Conservation (phyloP, 2,797 vertebrate genomes). For the Geotrypetes seraphini region DNA sequence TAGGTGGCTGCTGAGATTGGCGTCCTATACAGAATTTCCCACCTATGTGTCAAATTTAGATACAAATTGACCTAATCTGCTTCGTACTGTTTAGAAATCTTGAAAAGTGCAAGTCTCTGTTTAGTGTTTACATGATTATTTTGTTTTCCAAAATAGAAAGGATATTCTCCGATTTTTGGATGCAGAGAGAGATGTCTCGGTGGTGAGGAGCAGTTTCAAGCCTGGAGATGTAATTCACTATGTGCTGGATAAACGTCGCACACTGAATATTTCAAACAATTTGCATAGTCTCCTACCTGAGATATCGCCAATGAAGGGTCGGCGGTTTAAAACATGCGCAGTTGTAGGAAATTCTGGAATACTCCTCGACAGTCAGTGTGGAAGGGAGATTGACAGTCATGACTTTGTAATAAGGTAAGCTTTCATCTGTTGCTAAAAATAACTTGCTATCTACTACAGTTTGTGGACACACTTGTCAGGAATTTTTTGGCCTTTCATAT, state of each 20-base stretch:
- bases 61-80: no score
- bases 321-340: constrained; percentile 70
- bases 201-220: constrained; percentile 77
- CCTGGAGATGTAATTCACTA: constrained; percentile 78
- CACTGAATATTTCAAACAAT: constrained; percentile 67
- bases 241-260: constrained; percentile 68
- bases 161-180: constrained; percentile 77
- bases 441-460: neutral
- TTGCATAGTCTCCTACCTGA: constrained; percentile 75
- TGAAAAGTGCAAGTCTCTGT: no score
- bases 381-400: constrained; percentile 75
- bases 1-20: no score
- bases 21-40: no score
- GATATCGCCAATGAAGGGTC: constrained; percentile 76
- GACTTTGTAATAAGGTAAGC: constrained; percentile 77
- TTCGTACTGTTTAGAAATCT: no score
- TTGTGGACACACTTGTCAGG: constrained; percentile 8
- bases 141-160: constrained; percentile 51
- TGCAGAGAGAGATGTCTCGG: constrained; percentile 73
- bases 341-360: constrained; percentile 84
- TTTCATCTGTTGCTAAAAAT: constrained; percentile 8
- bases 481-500: constrained; percentile 3
- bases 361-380: constrained; percentile 69
- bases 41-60: no score
- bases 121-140: neutral